These are phyloP conservation scores for Eretmocerus hayati DNA, from an alignment of 2,888 invertebrate species.

Conservation along the genomic window DNA sequence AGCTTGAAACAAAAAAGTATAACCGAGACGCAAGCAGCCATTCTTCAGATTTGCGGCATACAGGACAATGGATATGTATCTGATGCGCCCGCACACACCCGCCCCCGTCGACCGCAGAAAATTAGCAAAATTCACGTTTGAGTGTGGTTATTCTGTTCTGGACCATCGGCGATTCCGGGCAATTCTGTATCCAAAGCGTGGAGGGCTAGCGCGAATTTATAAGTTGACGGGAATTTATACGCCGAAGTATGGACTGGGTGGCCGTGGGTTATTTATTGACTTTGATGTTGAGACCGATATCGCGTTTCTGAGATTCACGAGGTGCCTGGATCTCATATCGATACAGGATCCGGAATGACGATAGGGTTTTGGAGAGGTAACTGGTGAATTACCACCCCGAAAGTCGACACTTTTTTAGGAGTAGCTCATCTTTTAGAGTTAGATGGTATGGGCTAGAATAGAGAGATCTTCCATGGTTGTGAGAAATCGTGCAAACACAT, in stretches of 20 bases:
- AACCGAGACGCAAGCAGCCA: not conserved
- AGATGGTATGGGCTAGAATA: no score
- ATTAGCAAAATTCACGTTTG: conserved; percentile 46
- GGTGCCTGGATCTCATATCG: conserved; percentile 44
- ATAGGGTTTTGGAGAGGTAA: conserved; percentile 4
- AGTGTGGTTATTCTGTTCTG: no score
- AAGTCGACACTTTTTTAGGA: conserved; percentile 17
- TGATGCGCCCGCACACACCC: no score
- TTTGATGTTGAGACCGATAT: conserved; percentile 44
- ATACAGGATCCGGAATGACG: conserved; percentile 25
- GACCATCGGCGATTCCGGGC: conserved; percentile 5
- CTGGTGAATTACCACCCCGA: conserved; percentile 5
- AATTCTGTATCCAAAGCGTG: not conserved
- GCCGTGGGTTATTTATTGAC: conserved; percentile 42
- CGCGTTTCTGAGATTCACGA: conserved; percentile 27
- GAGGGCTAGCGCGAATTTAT: conserved; percentile 38
- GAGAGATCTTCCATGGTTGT: no score
- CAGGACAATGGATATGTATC: no score
- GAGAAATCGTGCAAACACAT: no score
- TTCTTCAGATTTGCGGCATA: no score
- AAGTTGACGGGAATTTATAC: no score
- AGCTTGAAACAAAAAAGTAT: not conserved
- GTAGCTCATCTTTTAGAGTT: no score
- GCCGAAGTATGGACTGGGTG: conserved; percentile 41
- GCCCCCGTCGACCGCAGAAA: conserved; percentile 40